Percentiles rank a stretch among this genome's conserved stretches.
phyloP scores from a whole-genome alignment of 2,797 vertebrate species.

The Bradypodion ventrale region DNA sequence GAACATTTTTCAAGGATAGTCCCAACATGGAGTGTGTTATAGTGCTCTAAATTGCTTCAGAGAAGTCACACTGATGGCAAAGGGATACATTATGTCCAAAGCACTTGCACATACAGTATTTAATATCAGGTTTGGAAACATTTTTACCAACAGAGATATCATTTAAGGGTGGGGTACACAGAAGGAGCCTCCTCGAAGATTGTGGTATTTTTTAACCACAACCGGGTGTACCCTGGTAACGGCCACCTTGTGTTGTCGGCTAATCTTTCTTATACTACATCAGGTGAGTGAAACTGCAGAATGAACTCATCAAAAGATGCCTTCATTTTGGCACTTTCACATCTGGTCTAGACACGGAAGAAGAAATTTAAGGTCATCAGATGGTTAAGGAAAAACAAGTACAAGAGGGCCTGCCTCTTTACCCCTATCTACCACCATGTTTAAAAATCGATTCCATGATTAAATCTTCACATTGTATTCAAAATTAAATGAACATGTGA shows the following conservation, averaged over 20 bases:
- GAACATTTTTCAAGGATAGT: neutral
- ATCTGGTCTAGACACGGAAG: too few relatives aligned
- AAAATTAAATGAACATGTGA: conserved; percentile 34
- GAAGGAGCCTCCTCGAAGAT: too few relatives aligned
- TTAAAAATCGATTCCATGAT: neutral
- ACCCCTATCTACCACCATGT: neutral
- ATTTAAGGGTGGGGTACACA: too few relatives aligned
- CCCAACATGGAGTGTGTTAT: neutral
- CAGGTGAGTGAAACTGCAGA: too few relatives aligned
- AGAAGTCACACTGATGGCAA: neutral
- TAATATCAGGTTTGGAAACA: neutral
- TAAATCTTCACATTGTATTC: neutral
- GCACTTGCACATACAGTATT: neutral
- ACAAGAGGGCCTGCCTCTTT: neutral
- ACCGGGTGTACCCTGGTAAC: too few relatives aligned
- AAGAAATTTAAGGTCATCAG: too few relatives aligned
- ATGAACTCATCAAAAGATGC: too few relatives aligned
- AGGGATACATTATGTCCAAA: neutral
- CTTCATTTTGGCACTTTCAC: too few relatives aligned
- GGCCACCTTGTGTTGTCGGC: too few relatives aligned
- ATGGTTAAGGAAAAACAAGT: neutral
- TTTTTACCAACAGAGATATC: neutral
- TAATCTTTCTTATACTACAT: too few relatives aligned
- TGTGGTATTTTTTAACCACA: too few relatives aligned
- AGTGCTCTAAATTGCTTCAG: neutral